Evolutionary conservation across 64 coral and sea anemone species (phyloP).

Genomic region (Anthopleura sola): DNA sequence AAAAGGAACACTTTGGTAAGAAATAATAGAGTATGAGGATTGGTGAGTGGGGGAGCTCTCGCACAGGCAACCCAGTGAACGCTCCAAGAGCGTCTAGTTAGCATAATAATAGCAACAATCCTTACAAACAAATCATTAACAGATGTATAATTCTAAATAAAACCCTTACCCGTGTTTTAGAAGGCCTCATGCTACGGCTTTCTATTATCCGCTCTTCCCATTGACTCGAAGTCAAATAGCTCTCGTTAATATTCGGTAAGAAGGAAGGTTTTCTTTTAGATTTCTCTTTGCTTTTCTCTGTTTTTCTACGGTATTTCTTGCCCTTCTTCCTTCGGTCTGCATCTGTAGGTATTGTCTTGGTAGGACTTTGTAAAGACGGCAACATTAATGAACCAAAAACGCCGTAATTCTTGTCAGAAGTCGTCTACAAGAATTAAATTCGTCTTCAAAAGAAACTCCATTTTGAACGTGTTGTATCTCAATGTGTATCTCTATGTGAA

Average conservation of each 20-base stretch:
- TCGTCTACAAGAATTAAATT: not conserved
- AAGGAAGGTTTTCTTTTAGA: not conserved
- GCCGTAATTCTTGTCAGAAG: not conserved
- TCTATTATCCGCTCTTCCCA: not conserved
- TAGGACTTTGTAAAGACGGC: constrained; percentile 10
- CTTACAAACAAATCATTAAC: not conserved
- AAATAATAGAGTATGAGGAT: no score
- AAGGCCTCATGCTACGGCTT: not conserved
- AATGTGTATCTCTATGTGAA: not conserved
- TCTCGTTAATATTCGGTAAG: not conserved
- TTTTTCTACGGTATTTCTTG: not conserved
- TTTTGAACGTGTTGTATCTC: not conserved
- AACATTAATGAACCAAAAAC: not conserved
- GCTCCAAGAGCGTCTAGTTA: no score
- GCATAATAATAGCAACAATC: not conserved
- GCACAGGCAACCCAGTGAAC: no score
- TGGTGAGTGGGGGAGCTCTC: no score
- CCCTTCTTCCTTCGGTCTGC: not conserved
- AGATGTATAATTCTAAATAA: not conserved
- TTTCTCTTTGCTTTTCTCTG: not conserved
- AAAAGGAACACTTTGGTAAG: no score
- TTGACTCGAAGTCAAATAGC: not conserved
- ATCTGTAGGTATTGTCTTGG: not conserved
- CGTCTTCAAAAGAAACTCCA: not conserved
- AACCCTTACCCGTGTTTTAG: constrained; percentile 6